Base-by-base conservation (phyloP, 2,113 vertebrate species). In the Chascanopsetta lugubris region DNA sequence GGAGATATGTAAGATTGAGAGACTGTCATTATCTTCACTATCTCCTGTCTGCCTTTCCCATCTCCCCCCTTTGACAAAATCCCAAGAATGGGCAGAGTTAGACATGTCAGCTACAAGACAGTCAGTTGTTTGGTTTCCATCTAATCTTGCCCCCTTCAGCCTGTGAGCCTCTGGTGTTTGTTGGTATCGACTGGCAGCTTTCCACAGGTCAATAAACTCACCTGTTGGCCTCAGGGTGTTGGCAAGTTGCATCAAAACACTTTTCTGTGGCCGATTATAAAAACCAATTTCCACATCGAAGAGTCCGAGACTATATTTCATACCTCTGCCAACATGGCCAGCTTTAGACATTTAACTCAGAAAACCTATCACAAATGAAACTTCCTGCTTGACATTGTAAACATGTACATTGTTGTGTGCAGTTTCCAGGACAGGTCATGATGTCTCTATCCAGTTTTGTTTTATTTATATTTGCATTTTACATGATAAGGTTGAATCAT, bases 21-120 rank as follows among this genome's bases (percentile, higher is more conserved):
- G 62, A 63, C 46, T 51, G 50, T 81, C 69, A 74, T 85, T 83
- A 82, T 68, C 47, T 69, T n/a, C 26, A 42, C 73, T 55, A 60
- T 63, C 66, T 56, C 10, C 13, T 64, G 46, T 47, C 47, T 69
- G 29, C 43, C 34, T 18, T 50, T 30, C 56, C 20, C 48, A 71
- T 79, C 47, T 75, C 57, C 53, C 53, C n/a, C 51, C 51, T 79
- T 79, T 72, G 69, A 79, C 69, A 77, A 68, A 72, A 79, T 73
- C 77, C 59, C 55, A 32, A 8, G 65, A 42, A 69, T 27, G 27
- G 58, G 49, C 74, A 69, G 63, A 58, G 67, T 42, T 30, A 22
- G 72, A 75, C 75, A 63, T 79, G 72, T 85, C 61, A 55, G 65
- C 61, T 55, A 58, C 68, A 65, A 62, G 42, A 69, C 61, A 76